Conservation (phyloP, 2,888 invertebrate genomes). For the Heliconius charithonia region DNA sequence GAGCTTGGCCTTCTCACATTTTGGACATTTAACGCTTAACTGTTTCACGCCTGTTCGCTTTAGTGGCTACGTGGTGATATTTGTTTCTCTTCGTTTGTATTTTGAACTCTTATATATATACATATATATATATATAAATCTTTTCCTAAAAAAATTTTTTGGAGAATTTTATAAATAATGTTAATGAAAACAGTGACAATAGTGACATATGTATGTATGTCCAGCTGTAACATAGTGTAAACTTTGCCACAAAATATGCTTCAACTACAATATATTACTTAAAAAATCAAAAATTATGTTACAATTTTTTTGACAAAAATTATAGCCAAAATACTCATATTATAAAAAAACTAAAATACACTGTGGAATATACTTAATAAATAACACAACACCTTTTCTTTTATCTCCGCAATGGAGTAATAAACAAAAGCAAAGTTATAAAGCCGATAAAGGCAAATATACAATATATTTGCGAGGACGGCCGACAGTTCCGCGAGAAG, state of each 20-base stretch:
- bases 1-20: slow-evolving; percentile 46
- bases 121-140: too few relatives aligned
- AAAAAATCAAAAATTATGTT: not conserved
- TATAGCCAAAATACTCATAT: not conserved
- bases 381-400: not conserved
- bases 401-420: not conserved
- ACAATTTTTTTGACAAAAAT: too few relatives aligned
- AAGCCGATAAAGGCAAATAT: slow-evolving; percentile 3
- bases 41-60: slow-evolving; percentile 24
- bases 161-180: not conserved
- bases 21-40: slow-evolving; percentile 34
- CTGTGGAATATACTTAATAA: not conserved
- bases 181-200: not conserved
- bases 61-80: not conserved
- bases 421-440: not conserved
- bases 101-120: too few relatives aligned
- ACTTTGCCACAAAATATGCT: not conserved
- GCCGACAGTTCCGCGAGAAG: slow-evolving; percentile 52
- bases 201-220: not conserved
- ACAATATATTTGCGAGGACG: slow-evolving; percentile 25
- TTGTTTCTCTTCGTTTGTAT: not conserved
- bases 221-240: not conserved
- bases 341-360: not conserved
- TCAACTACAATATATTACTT: not conserved
- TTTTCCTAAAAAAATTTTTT: too few relatives aligned